Conservation (phyloP, 2,113 vertebrate genomes). For the Tympanuchus pallidicinctus region DNA sequence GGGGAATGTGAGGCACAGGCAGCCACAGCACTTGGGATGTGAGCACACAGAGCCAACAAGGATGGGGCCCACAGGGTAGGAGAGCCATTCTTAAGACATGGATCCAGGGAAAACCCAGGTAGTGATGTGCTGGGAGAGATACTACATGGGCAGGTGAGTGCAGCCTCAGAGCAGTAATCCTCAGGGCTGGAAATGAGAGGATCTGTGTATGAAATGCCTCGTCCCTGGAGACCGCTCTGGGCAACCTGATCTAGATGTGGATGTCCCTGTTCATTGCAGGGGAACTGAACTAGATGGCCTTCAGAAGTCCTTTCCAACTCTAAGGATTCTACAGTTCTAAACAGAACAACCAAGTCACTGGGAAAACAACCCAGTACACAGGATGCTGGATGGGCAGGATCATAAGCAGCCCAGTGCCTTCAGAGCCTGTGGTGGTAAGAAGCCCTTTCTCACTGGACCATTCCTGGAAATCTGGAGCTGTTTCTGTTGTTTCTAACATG, state of each 20-base stretch:
- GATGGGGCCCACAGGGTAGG: background rate
- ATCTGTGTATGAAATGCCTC: background rate
- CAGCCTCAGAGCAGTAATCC: background rate
- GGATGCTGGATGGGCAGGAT: background rate
- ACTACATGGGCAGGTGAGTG: background rate
- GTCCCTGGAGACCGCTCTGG: too few relatives aligned
- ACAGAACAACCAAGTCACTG: background rate
- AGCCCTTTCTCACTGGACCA: background rate
- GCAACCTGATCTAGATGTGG: too few relatives aligned
- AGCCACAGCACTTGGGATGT: background rate
- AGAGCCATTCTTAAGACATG: too few relatives aligned
- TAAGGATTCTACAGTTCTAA: too few relatives aligned
- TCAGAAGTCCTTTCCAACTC: too few relatives aligned
- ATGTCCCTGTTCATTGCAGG: too few relatives aligned
- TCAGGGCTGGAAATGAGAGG: background rate
- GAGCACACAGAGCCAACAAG: too few relatives aligned
- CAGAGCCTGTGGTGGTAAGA: background rate
- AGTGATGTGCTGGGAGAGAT: background rate
- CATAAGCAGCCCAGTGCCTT: background rate
- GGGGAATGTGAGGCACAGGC: rapidly evolving
- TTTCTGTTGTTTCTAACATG: background rate
- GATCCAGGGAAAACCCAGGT: background rate
- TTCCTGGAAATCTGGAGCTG: conserved; percentile 10
- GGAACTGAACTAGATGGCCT: too few relatives aligned
- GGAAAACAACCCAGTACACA: background rate